Conservation (phyloP, 2,888 invertebrate genomes). For the Apamea sordens region DNA sequence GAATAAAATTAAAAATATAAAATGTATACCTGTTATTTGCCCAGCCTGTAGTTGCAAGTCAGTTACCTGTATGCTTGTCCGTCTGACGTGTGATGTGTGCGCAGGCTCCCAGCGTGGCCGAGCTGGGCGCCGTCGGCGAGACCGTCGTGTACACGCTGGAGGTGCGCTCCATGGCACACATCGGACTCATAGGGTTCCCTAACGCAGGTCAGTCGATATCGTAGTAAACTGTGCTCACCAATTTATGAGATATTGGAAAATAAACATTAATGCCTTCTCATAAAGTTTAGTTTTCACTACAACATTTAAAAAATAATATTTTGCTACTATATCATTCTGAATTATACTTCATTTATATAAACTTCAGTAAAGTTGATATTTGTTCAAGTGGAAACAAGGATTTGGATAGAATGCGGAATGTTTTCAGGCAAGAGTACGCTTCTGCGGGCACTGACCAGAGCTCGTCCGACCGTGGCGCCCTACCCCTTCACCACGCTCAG, state of each 20-base stretch:
- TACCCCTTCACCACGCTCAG: conserved; percentile 98
- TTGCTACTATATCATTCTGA: background rate
- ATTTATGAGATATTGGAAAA: too few relatives aligned
- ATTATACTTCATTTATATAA: too few relatives aligned
- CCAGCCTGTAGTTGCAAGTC: too few relatives aligned
- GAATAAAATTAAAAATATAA: too few relatives aligned
- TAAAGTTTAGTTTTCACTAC: background rate
- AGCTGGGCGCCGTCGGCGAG: conserved; percentile 97
- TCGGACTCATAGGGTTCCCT: conserved; percentile 94
- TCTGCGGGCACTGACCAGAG: conserved; percentile 95
- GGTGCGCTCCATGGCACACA: conserved; percentile 97
- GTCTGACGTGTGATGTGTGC: background rate
- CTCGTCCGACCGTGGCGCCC: conserved; percentile 96
- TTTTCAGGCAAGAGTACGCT: conserved; percentile 95
- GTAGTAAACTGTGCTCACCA: too few relatives aligned
- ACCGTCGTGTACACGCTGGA: conserved; percentile 93
- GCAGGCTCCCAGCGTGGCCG: conserved; percentile 94
- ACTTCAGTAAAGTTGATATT: too few relatives aligned
- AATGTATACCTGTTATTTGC: too few relatives aligned
- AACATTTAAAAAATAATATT: background rate
- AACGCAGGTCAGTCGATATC: conserved; percentile 95
- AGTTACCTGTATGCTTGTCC: background rate
- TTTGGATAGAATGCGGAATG: background rate
- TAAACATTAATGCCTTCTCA: background rate
- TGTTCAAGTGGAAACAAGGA: background rate